These are phyloP conservation scores for Drosophila acutilabella DNA, from an alignment of 2,888 invertebrate genomes.

Conservation along the genomic window DNA sequence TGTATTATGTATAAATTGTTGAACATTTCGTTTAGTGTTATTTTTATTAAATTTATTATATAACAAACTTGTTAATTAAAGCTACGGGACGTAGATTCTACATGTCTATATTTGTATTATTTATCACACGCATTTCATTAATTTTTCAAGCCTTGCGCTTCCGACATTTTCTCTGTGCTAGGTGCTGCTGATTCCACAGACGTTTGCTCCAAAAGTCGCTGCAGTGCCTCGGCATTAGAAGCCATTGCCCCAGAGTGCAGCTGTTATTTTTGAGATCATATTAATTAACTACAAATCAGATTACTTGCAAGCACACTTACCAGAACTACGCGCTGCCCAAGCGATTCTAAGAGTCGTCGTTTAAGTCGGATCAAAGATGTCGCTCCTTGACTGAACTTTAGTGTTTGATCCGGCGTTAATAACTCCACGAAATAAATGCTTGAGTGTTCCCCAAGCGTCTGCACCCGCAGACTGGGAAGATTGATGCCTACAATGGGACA, in stretches of 20 bases:
- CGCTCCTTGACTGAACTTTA: slow-evolving; percentile 75
- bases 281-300: neutral
- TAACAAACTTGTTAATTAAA: slow-evolving; percentile 72
- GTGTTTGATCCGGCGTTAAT: slow-evolving; percentile 72
- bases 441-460: slow-evolving; percentile 45
- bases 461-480: slow-evolving; percentile 79
- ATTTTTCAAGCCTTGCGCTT: slow-evolving; percentile 42
- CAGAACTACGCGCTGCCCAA: slow-evolving; percentile 76
- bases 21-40: slow-evolving; percentile 71
- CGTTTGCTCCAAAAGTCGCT: slow-evolving; percentile 42
- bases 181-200: neutral
- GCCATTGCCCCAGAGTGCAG: slow-evolving; percentile 61
- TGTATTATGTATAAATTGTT: slow-evolving; percentile 77
- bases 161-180: neutral
- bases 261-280: slow-evolving; percentile 26
- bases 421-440: slow-evolving; percentile 75
- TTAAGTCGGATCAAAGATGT: slow-evolving; percentile 78
- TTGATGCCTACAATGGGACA: slow-evolving; percentile 83
- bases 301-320: slow-evolving; percentile 57
- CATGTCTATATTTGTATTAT: neutral
- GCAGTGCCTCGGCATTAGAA: slow-evolving; percentile 52
- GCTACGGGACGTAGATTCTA: slow-evolving; percentile 43
- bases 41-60: slow-evolving; percentile 71
- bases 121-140: slow-evolving; percentile 64
- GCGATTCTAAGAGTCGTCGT: slow-evolving; percentile 69